Base-by-base conservation (phyloP, 2,888 invertebrate species). In the Mythimna ferrago region DNA sequence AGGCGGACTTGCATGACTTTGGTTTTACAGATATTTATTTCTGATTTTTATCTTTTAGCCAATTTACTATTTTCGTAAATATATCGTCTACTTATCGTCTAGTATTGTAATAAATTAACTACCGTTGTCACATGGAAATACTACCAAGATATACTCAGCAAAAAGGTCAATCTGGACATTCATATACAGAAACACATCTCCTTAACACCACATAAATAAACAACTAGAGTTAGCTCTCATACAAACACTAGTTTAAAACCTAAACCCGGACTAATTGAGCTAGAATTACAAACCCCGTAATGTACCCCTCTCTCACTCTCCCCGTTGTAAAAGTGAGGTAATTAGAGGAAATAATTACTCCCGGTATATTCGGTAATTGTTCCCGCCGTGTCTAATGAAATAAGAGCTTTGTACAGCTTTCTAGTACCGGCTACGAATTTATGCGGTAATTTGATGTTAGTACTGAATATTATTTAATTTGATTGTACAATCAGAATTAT, bases 201-300 rank as follows among this genome's bases (percentile, higher is more conserved):
- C 79, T 81, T 85, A 81, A 75, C 83, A 85, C 82, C 71, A 73
- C 48, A 41, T 69, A 77, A 71, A 73, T 63, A 54, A 65, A 74
- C 53, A 62, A 41, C 60, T 71, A 69, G 38, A 68, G 48, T 44
- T 35, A 67, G 53, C 51, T 60, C 60, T n/a, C 57, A 69, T 16
- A 61, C 32, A 66, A 56, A 78, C 71, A 51, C 44, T 72, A 76
- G 48, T 54, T 73, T 74, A 75, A 48, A 48, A 70, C 53, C 51
- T 57, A 58, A 76, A 16, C 35, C 41, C 41, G 10, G 58, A 58
- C 71, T 75, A 78, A 80, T 80, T 78, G 66, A 73, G 69, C 69
- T 72, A 61, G 81, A 83, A 86, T 77, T 86, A 75, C 73, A 73
- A 51, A 71, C 69, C 66, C 73, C 58, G 56, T 63, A 64, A 66